Conservation (phyloP, 1,140 invertebrate species). For the Tetragnatha versicolor region DNA sequence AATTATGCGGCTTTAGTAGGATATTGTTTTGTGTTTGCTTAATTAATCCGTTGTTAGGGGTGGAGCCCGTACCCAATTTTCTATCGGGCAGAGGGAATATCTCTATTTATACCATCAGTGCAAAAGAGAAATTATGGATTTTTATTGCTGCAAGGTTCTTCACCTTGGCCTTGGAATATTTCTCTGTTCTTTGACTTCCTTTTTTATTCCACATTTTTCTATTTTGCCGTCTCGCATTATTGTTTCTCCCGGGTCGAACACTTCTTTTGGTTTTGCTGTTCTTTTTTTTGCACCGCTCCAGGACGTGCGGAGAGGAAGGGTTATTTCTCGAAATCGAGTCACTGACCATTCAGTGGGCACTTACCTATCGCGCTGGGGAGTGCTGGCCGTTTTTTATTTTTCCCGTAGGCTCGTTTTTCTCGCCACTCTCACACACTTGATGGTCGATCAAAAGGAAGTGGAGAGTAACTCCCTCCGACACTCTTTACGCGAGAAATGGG, state of each 20-base stretch:
- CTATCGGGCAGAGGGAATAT: conserved; percentile 29
- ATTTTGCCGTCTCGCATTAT: conserved; percentile 42
- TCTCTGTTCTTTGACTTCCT: conserved; percentile 52
- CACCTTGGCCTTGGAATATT: conserved; percentile 52
- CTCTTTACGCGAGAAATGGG: too few relatives aligned
- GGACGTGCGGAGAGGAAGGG: neutral
- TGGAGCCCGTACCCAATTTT: conserved; percentile 6
- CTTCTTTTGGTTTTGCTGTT: neutral
- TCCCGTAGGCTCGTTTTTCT: neutral
- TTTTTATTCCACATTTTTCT: conserved; percentile 44
- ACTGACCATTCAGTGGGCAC: neutral
- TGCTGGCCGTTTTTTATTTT: neutral
- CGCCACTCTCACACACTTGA: neutral
- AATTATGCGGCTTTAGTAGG: conserved; percentile 27
- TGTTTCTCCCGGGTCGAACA: conserved; percentile 40
- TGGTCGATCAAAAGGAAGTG: neutral
- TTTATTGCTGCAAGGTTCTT: conserved; percentile 45
- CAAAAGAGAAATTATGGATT: conserved; percentile 26
- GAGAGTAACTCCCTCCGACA: neutral
- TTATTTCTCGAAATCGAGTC: conserved; percentile 31
- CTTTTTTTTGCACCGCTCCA: neutral
- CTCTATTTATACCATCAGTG: conserved; percentile 26
- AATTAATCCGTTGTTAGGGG: neutral
- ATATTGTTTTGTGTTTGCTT: conserved; percentile 19
- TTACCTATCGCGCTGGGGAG: neutral